Evolutionary conservation across 2,113 vertebrate genomes (phyloP).

Genomic region (Cochlearius cochlearius): DNA sequence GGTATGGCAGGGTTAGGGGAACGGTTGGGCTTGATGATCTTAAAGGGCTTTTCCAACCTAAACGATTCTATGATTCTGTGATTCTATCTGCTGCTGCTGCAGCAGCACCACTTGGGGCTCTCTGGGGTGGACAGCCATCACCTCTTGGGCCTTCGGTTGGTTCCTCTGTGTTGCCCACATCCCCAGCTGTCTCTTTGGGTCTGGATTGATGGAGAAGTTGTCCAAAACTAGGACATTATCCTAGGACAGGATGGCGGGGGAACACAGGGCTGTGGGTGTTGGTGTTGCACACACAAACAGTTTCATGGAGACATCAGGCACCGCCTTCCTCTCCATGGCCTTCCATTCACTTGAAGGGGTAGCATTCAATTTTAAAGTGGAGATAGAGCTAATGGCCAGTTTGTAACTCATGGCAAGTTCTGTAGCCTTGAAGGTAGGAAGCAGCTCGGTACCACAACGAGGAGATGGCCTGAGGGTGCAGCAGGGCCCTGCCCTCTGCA

Average conservation of each 20-base stretch:
- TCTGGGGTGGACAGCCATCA: neutral
- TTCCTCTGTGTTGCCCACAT: neutral
- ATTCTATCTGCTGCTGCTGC: neutral
- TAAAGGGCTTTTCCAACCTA: no score
- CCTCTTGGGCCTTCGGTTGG: neutral
- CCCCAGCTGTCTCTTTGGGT: neutral
- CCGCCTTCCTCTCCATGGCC: neutral
- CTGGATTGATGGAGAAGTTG: neutral
- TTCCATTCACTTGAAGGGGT: neutral
- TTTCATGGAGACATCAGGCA: neutral
- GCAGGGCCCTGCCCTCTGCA: neutral
- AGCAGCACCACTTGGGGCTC: neutral
- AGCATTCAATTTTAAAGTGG: neutral
- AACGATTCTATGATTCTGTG: no score
- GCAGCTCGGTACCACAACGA: neutral
- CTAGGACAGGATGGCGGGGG: neutral
- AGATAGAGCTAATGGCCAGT: neutral
- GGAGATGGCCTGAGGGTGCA: neutral
- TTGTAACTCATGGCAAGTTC: neutral
- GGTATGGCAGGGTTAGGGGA: no score
- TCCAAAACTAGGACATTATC: neutral
- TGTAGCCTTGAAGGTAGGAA: neutral
- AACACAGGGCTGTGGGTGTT: neutral
- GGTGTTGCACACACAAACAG: neutral
- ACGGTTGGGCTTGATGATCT: no score